Base-by-base conservation (phyloP, 2,113 vertebrate species). In the Sinocyclocheilus anophthalmus region DNA sequence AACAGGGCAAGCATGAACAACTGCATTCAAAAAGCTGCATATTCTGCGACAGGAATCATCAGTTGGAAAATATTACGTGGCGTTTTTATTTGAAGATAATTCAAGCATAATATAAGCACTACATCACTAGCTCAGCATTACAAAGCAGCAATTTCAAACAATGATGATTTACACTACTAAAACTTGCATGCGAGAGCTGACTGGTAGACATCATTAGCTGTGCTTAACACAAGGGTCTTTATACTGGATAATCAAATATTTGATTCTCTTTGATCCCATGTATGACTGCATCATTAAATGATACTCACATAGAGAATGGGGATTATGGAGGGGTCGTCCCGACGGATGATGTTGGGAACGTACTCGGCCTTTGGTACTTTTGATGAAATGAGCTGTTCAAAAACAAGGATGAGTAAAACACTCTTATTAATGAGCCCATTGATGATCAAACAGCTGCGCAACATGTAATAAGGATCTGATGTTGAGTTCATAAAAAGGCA, bases 341-440 rank as follows among this genome's bases (percentile, higher is more conserved):
- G 93, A 84, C 97, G 96, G 89, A 99, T 97, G 88, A 99, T 98
- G 80, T 97, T 98, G 0, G 98, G 98, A 87, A 99, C 95, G 86
- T 99, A 98, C 90, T 99, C 97, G 0, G 98, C 98, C 93, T 97
- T 98, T 50, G 98, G 98, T 65, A 99, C 97, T 92, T 99, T 99
- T 92, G 98, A 99, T 88, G 97, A 99, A 92, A 99, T 97, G 84
- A 99, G 96, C 98, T 99, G 92, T 20, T 80, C 26, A 80, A 45
- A 78, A 77, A 83, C 61, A 76, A 53, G 9, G 55, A 87, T 65
- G 53, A 87, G 80, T 61, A 61, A 37, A 73, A 84, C 55, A 84
- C 39, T 59, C 26, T 24, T 73, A 80, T 75, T 78, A 86, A 78
- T 76, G 33, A 37, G 50, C 33, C 12, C 42, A 16, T 67, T 4